Conservation (phyloP, 2,888 invertebrate species). For the Griposia aprilina region DNA sequence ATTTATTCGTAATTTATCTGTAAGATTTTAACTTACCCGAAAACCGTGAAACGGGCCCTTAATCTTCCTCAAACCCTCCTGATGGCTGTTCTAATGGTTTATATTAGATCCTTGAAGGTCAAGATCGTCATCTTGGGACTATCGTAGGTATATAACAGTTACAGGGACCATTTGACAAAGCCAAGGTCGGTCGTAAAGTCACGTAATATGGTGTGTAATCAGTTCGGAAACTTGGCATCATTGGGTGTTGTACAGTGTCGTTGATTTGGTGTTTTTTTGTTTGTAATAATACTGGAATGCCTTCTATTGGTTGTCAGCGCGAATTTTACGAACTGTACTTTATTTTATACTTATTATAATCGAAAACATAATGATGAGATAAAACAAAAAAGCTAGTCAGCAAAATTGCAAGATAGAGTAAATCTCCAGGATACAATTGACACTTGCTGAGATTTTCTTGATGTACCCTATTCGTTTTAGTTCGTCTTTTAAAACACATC, state of each 20-base stretch:
- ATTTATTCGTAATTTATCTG: background rate
- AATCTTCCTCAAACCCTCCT: constrained; percentile 3
- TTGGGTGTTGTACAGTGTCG: constrained; percentile 28
- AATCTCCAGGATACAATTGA: background rate
- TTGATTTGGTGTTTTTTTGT: constrained; percentile 7
- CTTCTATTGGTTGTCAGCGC: background rate
- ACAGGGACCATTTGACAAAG: constrained; percentile 40
- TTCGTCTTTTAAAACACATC: background rate
- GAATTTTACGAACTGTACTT: background rate
- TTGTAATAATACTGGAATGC: background rate
- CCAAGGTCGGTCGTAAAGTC: constrained; percentile 45
- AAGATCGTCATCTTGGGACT: constrained; percentile 30
- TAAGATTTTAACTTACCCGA: background rate
- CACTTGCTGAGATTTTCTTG: background rate
- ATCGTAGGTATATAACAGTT: constrained; percentile 26
- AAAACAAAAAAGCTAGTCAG: background rate
- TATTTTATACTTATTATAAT: too few species aligned
- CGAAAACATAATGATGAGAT: background rate
- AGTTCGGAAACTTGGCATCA: constrained; percentile 20
- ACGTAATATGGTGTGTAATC: constrained; percentile 49
- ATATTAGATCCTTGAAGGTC: constrained; percentile 47
- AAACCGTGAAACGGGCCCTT: background rate
- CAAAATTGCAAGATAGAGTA: background rate
- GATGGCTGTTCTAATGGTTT: constrained; percentile 44
- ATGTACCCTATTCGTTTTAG: background rate